phyloP scores from a whole-genome alignment of 1,140 invertebrate species.

The Leptestheria dahalacensis region DNA sequence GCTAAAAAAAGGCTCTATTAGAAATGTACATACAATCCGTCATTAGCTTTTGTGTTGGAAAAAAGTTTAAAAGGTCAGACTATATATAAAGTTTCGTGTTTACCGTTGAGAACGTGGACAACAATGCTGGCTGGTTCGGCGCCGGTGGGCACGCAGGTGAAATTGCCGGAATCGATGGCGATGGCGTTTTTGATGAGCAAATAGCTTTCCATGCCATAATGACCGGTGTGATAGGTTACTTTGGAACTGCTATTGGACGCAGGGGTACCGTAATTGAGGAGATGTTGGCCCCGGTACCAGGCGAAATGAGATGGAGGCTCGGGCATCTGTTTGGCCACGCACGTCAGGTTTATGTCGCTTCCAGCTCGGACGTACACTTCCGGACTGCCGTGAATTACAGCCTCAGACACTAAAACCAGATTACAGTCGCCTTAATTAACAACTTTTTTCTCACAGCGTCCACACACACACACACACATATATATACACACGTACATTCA shows the following conservation, averaged over 20 bases:
- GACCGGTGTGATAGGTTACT: slow-evolving; percentile 17
- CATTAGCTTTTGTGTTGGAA: no score
- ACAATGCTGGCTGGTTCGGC: slow-evolving; percentile 46
- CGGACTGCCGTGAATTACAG: slow-evolving; percentile 66
- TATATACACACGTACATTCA: no score
- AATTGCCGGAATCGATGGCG: slow-evolving; percentile 66
- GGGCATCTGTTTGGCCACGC: slow-evolving; percentile 65
- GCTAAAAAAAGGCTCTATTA: no score
- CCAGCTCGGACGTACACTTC: slow-evolving; percentile 74
- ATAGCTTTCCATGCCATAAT: slow-evolving; percentile 54
- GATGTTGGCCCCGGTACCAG: slow-evolving; percentile 60
- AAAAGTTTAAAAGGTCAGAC: no score
- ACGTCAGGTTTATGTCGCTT: slow-evolving; percentile 78
- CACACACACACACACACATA: neutral
- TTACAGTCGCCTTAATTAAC: neutral
- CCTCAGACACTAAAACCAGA: slow-evolving; percentile 54
- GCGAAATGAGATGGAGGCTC: slow-evolving; percentile 80
- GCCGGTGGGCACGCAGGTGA: slow-evolving; percentile 63
- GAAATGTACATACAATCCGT: no score
- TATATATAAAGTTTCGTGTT: slow-evolving; percentile 30
- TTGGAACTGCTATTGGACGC: neutral
- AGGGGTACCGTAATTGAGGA: slow-evolving; percentile 17
- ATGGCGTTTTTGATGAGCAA: slow-evolving; percentile 65
- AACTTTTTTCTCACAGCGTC: neutral
- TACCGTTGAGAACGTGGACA: slow-evolving; percentile 49